Percentiles rank a stretch among this genome's conserved stretches.
These are phyloP conservation scores for Gobiocypris rarus DNA, from an alignment of 2,113 vertebrate species.

Conservation along the genomic window DNA sequence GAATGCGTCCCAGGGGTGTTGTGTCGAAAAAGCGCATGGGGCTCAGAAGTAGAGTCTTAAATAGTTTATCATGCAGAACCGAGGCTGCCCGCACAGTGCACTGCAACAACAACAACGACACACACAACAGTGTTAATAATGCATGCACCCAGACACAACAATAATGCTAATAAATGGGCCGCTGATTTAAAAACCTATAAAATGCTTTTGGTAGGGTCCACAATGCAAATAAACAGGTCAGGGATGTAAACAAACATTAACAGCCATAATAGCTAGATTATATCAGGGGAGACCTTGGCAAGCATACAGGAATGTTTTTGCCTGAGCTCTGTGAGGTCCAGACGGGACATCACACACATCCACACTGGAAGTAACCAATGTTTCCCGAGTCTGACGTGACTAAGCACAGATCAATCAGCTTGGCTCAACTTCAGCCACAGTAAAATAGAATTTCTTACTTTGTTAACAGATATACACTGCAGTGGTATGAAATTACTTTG, in stretches of 20 bases:
- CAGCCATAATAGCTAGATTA: conserved; percentile 32
- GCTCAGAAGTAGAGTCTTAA: conserved; percentile 74
- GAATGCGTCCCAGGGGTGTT: conserved; percentile 81
- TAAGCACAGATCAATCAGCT: background rate
- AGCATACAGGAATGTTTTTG: background rate
- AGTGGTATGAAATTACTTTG: background rate
- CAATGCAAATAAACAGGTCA: conserved; percentile 42
- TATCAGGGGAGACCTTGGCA: background rate
- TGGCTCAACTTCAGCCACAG: background rate
- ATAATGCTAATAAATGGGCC: conserved; percentile 9
- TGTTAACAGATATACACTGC: background rate
- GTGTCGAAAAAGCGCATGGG: conserved; percentile 83
- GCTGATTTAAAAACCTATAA: conserved; percentile 36
- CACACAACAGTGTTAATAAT: conserved; percentile 49
- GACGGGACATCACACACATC: background rate
- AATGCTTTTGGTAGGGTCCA: conserved; percentile 24
- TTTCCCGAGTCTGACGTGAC: background rate
- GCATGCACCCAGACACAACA: conserved; percentile 47
- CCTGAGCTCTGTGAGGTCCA: conserved; percentile 15
- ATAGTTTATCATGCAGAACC: conserved; percentile 79
- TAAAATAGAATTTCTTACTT: background rate
- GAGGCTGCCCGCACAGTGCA: conserved; percentile 79
- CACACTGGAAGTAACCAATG: background rate
- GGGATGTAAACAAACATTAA: conserved; percentile 15
- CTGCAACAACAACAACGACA: conserved; percentile 64